Conservation (phyloP, 2,888 invertebrate species). For the Drosophila birchii region DNA sequence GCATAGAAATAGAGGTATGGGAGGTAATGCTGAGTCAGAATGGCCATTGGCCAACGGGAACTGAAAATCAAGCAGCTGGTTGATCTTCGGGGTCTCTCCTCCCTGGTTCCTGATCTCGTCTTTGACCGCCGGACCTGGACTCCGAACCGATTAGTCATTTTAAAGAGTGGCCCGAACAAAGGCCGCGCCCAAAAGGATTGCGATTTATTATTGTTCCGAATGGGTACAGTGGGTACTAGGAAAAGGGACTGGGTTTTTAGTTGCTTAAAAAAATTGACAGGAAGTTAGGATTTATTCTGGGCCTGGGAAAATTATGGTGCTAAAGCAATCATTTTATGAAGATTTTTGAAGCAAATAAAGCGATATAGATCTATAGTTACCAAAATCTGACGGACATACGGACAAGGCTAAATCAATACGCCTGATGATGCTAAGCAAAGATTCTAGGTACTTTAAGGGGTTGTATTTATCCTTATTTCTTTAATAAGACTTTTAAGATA, state of each 20-base stretch:
- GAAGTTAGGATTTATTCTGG: neutral
- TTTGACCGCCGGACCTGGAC: slow-evolving; percentile 14
- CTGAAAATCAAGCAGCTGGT: slow-evolving; percentile 1
- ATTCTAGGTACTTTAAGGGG: neutral
- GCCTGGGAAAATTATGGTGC: neutral
- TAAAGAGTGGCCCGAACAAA: slow-evolving; percentile 33
- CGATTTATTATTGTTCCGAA: slow-evolving; percentile 24
- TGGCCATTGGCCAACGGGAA: slow-evolving; percentile 19
- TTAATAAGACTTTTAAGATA: neutral
- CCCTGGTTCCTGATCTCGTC: slow-evolving; percentile 1
- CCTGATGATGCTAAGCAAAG: neutral
- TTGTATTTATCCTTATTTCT: neutral
- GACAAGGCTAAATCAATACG: neutral
- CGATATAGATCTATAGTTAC: neutral
- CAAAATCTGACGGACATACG: neutral
- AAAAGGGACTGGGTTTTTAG: neutral
- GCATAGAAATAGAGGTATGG: slow-evolving; percentile 41
- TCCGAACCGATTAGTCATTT: slow-evolving; percentile 51
- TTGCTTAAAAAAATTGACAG: neutral
- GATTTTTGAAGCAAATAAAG: neutral
- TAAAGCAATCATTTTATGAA: neutral
- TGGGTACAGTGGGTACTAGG: slow-evolving; percentile 5
- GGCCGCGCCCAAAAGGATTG: slow-evolving; percentile 40
- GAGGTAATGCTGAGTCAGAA: slow-evolving; percentile 46
- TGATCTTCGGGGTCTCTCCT: slow-evolving; percentile 5